Base-by-base conservation (phyloP, 2,888 invertebrate species). In the Globia sparganii region DNA sequence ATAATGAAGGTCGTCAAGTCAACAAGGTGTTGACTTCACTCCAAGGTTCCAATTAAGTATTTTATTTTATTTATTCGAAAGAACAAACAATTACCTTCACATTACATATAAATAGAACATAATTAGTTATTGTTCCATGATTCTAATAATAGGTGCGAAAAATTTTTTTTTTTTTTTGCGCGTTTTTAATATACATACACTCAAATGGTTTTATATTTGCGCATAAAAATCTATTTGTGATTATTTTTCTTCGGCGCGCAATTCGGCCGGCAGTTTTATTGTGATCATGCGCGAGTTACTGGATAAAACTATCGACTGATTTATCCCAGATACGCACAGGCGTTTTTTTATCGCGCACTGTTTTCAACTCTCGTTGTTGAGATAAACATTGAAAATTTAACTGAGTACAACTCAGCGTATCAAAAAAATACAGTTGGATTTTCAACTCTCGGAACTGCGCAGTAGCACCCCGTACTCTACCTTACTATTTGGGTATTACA, bases 1-100 rank as follows among this genome's bases (percentile, higher is more conserved):
- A 34, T 49, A 59, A 34, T 31, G 25, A 77, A 77, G 70, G 78
- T 64, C 62, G 9, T 34, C 56, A 37, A 46, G 37, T 37, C 31
- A n/a, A 28, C 6, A 61, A 49, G 31, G 37, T 40, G 28, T 21
- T 18, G 34, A 43, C 28, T 31, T 31, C 25, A 18, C 18, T 46
- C 0, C 37, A 73, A 73, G 56, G 46, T 61, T 73, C 2, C 15
- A 49, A 73, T 31, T n/a, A n/a, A n/a, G n/a, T n/a, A 56, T 9
- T 25, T 25, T 21, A 49, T 18, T 21, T 49, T 25, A 21, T 49
- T 49, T 25, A 49, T 49, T 25, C 49, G 2, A 49, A 49, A 25
- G 49, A 49, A 49, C 25, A 49, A 49, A 46, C 15, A 46, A 46
- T 18, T 37, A 37, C 9, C 8, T 0, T 18, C 6, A 46, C 46